A percentile compares a stretch with the other conserved stretches of the same genome.
phyloP scores from a whole-genome alignment of 2,888 invertebrate species.

The Megalurothrips usitatus region DNA sequence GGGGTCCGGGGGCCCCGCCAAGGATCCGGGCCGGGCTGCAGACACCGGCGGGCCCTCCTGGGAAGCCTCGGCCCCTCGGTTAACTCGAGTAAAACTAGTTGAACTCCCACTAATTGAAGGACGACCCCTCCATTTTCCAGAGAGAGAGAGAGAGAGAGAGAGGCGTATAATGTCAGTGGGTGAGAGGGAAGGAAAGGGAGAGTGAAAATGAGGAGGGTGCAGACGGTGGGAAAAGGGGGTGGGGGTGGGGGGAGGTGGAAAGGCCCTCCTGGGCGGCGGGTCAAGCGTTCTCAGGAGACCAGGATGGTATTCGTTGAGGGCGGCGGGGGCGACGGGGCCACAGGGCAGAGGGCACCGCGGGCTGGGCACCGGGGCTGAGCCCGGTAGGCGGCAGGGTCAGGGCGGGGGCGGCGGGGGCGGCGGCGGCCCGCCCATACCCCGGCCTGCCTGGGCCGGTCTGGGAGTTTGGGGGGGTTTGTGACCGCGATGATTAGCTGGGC shows the following conservation, averaged over 20 bases:
- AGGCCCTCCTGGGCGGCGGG: not conserved
- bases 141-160: not conserved
- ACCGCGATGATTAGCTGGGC: not conserved
- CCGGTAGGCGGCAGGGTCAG: too few species aligned
- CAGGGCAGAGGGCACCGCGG: too few species aligned
- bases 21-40: too few species aligned
- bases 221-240: not conserved
- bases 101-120: constrained; percentile 13
- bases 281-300: not conserved
- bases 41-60: not conserved
- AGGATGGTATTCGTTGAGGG: not conserved
- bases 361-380: too few species aligned
- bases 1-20: too few species aligned
- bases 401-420: too few species aligned
- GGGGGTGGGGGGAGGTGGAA: too few species aligned
- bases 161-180: not conserved
- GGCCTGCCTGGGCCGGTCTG: not conserved
- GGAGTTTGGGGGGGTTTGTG: not conserved
- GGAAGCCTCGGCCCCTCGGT: not conserved
- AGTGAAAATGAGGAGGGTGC: not conserved
- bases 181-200: not conserved
- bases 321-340: not conserved
- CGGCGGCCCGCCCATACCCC: too few species aligned
- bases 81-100: constrained; percentile 20
- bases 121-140: constrained; percentile 2